Evolutionary conservation across 2,888 invertebrate species (phyloP).

Genomic region (Drosophila cracens): DNA sequence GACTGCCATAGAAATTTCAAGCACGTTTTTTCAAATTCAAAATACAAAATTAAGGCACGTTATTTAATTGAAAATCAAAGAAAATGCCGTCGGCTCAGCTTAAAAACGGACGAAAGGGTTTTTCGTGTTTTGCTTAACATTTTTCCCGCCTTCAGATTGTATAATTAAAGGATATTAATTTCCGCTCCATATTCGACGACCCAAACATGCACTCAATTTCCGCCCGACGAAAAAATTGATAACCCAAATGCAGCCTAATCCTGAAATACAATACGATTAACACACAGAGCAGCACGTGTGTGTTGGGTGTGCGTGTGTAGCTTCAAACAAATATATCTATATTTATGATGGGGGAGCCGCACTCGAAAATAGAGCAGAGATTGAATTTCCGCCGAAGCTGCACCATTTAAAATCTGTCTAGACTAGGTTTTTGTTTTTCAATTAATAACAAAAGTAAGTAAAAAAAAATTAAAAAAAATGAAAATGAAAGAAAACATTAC

Average conservation of each 20-base stretch:
- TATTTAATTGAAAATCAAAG: slow-evolving; percentile 36
- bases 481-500: slow-evolving; percentile 6
- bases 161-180: slow-evolving; percentile 69
- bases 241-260: slow-evolving; percentile 40
- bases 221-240: slow-evolving; percentile 34
- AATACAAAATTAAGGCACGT: slow-evolving; percentile 27
- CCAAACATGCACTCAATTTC: slow-evolving; percentile 54
- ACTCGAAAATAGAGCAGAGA: slow-evolving; percentile 74
- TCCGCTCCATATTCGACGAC: slow-evolving; percentile 49
- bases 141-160: not conserved
- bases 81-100: slow-evolving; percentile 29
- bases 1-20: slow-evolving; percentile 16
- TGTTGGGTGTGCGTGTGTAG: slow-evolving; percentile 5
- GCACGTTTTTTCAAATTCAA: slow-evolving; percentile 4
- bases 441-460: slow-evolving; percentile 62
- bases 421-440: slow-evolving; percentile 66
- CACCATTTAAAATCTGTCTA: slow-evolving; percentile 70
- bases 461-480: slow-evolving; percentile 13
- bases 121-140: not conserved
- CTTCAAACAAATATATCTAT: slow-evolving; percentile 7
- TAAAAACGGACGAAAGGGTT: slow-evolving; percentile 19
- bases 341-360: slow-evolving; percentile 27
- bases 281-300: slow-evolving; percentile 34
- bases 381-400: slow-evolving; percentile 74
- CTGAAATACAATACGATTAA: slow-evolving; percentile 44